Base-by-base conservation (phyloP, 2,113 vertebrate species). In the Conger conger region DNA sequence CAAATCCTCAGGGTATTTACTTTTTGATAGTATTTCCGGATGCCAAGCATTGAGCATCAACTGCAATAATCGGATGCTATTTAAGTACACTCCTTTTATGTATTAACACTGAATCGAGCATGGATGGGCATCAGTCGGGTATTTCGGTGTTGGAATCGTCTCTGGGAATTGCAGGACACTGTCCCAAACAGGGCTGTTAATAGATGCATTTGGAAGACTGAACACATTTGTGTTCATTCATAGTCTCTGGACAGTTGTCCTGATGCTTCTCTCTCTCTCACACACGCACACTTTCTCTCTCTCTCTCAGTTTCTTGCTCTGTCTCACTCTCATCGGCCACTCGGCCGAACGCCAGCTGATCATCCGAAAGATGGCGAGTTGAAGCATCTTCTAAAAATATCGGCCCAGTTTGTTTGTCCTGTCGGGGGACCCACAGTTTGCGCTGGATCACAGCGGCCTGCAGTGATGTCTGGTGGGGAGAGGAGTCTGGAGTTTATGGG, bases 301-400 rank as follows among this genome's bases (percentile, higher is more conserved):
- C n/a, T 23, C 27, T 42, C 36, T 45, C 16, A 1, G 11, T 85
- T 17, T 76, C 73, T 33, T n/a, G 4, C 38, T 81, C 8, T 45
- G n/a, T 81, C 15, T 9, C 86, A 80, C 27, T 50, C 30, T 45
- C 50, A 0, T 84, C 27, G 85, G 80, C 84, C 77, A 78, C 89
- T 63, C 23, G 4, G 81, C 81, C 42, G 36, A 33, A 37, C 84
- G 87, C 76, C 85, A 87, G 50, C 86, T 86, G 84, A 88, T 88
- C 33, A 30, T 81, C 83, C 83, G 84, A 85, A 90, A 88, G 85
- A 90, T 81, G 82, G 36, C 86, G 79, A 86, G 86, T 82, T 53
- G 36, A 76, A 53, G 68, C 82, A 85, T 89, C 79, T 86, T 92
- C 92, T 93, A 92, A 92, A 93, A 94, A 94, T 93, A 93, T 89